Conservation (phyloP, 2,797 vertebrate genomes). For the Muscicapa comitata region DNA sequence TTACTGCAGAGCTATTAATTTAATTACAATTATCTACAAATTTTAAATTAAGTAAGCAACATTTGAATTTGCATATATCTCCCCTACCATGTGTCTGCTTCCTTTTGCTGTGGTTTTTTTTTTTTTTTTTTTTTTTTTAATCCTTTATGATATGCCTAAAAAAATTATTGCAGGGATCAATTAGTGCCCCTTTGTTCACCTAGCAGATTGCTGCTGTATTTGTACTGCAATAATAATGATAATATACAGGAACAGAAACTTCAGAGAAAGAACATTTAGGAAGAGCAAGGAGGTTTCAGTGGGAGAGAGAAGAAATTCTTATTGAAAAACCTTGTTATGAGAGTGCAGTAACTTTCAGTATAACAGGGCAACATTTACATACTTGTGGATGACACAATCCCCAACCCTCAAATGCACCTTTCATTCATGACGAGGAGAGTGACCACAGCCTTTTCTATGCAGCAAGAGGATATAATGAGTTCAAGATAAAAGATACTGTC, state of each 20-base stretch:
- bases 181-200: neutral
- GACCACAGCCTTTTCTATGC: neutral
- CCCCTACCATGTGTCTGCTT: neutral
- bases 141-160: neutral
- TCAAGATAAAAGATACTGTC: neutral
- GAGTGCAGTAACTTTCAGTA: neutral
- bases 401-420: rapidly evolving
- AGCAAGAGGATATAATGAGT: neutral
- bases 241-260: neutral
- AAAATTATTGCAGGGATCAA: neutral
- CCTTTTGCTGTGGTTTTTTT: neutral
- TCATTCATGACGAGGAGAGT: neutral
- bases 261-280: neutral
- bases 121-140: neutral
- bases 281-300: neutral
- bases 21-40: neutral
- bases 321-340: neutral
- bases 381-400: neutral
- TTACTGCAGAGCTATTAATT: neutral
- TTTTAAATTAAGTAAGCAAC: neutral
- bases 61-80: neutral
- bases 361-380: neutral
- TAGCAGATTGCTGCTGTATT: neutral
- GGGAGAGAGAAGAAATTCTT: neutral
- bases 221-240: neutral